These are phyloP conservation scores for Nycteola revayana DNA, from an alignment of 2,888 invertebrate species.

Conservation along the genomic window DNA sequence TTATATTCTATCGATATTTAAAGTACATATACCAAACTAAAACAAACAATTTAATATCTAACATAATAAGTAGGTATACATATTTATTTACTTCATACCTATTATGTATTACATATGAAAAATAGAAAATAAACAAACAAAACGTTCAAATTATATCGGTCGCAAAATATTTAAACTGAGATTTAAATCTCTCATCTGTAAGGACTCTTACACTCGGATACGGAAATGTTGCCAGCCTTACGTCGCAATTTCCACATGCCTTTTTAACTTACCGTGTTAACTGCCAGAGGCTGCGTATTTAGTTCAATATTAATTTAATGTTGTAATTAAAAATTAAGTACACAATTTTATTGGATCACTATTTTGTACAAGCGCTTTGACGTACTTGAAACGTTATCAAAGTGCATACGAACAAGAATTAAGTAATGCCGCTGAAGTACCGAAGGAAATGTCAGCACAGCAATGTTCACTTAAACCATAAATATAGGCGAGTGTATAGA, in stretches of 20 bases:
- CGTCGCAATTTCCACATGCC: conserved; percentile 78
- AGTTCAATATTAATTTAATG: conserved; percentile 56
- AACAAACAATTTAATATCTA: too few species aligned
- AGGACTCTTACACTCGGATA: conserved; percentile 66
- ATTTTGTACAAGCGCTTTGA: conserved; percentile 28
- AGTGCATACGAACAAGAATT: conserved; percentile 45
- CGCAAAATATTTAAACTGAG: conserved; percentile 53
- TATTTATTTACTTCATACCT: too few species aligned
- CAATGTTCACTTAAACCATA: too few species aligned
- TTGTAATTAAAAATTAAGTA: conserved; percentile 59
- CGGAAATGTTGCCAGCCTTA: conserved; percentile 73
- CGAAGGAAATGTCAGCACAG: too few species aligned
- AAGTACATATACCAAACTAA: too few species aligned
- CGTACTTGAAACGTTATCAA: conserved; percentile 49
- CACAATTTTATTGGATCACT: conserved; percentile 43
- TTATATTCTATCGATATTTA: too few species aligned
- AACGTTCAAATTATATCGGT: conserved; percentile 27
- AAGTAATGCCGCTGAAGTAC: conserved; percentile 10
- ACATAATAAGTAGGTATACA: too few species aligned
- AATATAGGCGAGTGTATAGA: conserved; percentile 34
- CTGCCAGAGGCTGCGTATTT: conserved; percentile 50
- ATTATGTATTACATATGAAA: too few species aligned
- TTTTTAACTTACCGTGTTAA: conserved; percentile 70
- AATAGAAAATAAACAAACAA: too few species aligned
- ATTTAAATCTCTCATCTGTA: conserved; percentile 66